Base-by-base conservation (phyloP, 2,888 invertebrate species). In the Hyposoter dolosus region DNA sequence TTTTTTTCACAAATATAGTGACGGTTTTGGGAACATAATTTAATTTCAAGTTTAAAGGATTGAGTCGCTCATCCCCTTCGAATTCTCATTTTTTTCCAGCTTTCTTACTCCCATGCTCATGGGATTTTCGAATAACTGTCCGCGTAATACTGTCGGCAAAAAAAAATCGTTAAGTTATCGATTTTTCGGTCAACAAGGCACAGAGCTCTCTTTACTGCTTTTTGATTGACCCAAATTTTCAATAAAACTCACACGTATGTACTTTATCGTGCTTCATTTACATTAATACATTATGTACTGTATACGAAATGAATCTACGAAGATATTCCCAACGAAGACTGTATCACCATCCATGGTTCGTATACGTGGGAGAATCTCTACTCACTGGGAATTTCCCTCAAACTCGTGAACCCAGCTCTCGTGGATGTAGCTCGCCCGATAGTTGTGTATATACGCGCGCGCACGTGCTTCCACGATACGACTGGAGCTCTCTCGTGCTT, bases 401-500 rank as follows among this genome's bases (percentile, higher is more conserved):
- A 68, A 43, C 43, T 32, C 43, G 56, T 35, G 35, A 68, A 43
- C 43, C 28, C 28, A 1, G 1, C 28, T 19, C 28, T n/a, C 43
- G 56, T 68, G 45, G 43, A 69, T 69, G 53, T 68, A 17, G 56
- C 40, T 56, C 40, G 15, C 56, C 23, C 28, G 63, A 53, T 50
- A 68, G 66, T 53, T 65, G 19, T 50, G 56, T 23, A 43, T 35
- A 35, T 35, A 32, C 28, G 1, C 28, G n/a, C 53, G 53, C 40
- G 79, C 79, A 80, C 79, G 79, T 80, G 79, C 79, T 80, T 69
- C 47, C 47, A 68, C 56, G 53, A 66, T 53, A 69, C 69, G 69
- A 69, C 28, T 5, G 28, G 17, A 35, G 69, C 69, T 56, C 78
- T 53, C 77, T 68, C 78, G 68, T 78, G 78, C 78, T 53, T 66